Conservation (phyloP, 2,797 vertebrate species). For the Cynopterus sphinx region DNA sequence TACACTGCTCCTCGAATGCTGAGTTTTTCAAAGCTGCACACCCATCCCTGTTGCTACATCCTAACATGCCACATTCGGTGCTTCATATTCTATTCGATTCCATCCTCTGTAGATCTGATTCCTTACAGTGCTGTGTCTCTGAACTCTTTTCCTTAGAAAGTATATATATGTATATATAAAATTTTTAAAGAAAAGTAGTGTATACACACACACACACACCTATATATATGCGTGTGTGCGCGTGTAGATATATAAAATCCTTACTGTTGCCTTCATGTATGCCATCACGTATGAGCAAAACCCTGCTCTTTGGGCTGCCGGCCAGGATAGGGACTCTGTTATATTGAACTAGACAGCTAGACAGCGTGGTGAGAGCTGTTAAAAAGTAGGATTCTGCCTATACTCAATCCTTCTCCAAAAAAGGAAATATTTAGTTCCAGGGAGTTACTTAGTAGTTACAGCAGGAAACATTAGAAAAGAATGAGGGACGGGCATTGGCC, state of each 20-base stretch:
- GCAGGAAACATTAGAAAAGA: constrained; percentile 19
- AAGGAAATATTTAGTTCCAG: constrained; percentile 53
- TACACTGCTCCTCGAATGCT: background rate
- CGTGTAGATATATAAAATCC: background rate
- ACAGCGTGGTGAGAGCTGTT: constrained; percentile 6
- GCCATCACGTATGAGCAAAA: constrained; percentile 22
- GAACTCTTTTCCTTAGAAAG: constrained; percentile 5
- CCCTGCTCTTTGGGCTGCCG: background rate
- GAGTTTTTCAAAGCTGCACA: background rate
- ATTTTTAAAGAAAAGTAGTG: background rate
- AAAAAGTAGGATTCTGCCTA: constrained; percentile 23
- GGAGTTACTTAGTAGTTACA: constrained; percentile 5
- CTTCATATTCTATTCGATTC: background rate
- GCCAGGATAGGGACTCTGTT: background rate
- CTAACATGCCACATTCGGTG: background rate
- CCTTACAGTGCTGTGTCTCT: background rate
- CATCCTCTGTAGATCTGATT: background rate
- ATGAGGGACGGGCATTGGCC: background rate
- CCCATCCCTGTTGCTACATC: background rate
- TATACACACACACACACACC: background rate
- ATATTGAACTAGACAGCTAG: background rate
- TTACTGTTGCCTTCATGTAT: background rate
- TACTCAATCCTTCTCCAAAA: constrained; percentile 59
- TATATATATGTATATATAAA: too few relatives aligned
- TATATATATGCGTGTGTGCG: too few relatives aligned